These are phyloP conservation scores for Cossypha caffra DNA, from an alignment of 2,797 vertebrate species.

Conservation along the genomic window DNA sequence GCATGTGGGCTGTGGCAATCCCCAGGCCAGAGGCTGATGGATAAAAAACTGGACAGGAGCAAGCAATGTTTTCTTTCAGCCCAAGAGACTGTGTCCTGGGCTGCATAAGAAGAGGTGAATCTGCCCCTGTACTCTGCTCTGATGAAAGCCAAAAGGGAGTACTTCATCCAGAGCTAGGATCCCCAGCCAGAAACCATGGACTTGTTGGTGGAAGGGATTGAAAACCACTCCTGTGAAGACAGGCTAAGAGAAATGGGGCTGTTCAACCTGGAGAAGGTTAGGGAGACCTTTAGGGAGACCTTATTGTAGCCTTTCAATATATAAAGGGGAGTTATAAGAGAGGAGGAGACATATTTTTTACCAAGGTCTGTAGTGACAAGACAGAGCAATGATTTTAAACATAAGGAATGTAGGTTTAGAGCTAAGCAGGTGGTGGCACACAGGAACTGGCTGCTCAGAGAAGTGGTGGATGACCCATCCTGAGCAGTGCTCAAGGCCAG, in stretches of 20 bases:
- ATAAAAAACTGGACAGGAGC: not conserved
- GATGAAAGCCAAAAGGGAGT: not conserved
- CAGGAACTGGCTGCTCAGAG: not conserved
- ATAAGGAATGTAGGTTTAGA: not conserved
- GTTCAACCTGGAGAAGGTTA: not conserved
- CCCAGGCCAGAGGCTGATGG: not conserved
- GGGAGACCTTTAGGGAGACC: not conserved
- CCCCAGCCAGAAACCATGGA: not conserved
- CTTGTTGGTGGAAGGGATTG: not conserved
- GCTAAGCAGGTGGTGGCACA: no score
- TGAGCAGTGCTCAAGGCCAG: not conserved
- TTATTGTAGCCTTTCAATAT: not conserved
- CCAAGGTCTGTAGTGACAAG: not conserved
- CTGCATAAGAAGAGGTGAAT: not conserved
- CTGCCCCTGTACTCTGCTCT: no score
- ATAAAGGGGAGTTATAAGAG: not conserved
- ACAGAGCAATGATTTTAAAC: not conserved
- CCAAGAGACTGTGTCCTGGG: accelerated
- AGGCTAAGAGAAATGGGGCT: not conserved
- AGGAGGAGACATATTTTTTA: not conserved
- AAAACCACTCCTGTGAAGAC: not conserved
- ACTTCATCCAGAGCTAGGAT: not conserved
- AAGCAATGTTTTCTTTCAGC: not conserved
- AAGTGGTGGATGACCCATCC: not conserved
- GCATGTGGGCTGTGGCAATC: no score